Base-by-base conservation (phyloP, 2,113 vertebrate genomes). In the Danio rerio region DNA sequence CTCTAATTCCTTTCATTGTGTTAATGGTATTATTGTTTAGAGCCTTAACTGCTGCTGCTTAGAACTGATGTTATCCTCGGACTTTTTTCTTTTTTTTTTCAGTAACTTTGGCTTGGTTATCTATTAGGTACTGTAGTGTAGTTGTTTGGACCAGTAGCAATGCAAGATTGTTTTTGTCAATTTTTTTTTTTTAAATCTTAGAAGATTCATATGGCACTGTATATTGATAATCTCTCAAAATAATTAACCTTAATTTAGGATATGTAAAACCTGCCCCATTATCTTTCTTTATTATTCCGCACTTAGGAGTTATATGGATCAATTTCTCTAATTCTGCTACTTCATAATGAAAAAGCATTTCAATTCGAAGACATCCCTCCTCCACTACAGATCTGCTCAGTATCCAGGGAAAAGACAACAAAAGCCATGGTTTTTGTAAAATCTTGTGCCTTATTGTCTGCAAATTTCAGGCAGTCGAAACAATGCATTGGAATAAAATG, bases 11-110 rank as follows among this genome's bases (percentile, higher is more conserved):
- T 45, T 87, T 73, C 75, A 70, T 85, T 62, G 84, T 89, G 82
- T 86, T 86, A 72, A 88, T 86, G 90, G 87, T 85, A 86, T 89
- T 82, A 87, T 78, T 86, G 86, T 83, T 83, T 66, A 55, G 12
- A 66, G 62, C 16, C 31, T 20, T 55, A 79, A 53, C 13, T 43
- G 62, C 77, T 68, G 77, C 77, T 79, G 18, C 31, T 79, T 79
- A 66, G 9, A 55, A 15, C 62, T n/a, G 77, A 78, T 13, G 31
- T 49, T 5, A 52, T 63, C 16, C 43, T 50, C 59, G 11, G 31
- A 63, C 18, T 11, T 18, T 62, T 50, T 31, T n/a, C n/a, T 18
- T 53, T 50, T 59, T n/a, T 62, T 59, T 42, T 52, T 6, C 42
- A 20, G 6, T 8, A 47, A 45, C 31, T 2, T 40, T 61, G 75